Evolutionary conservation across 1,140 invertebrate species (phyloP), one percentile per base, ranked within the genome.

Genomic region (Sitophilus oryzae): DNA sequence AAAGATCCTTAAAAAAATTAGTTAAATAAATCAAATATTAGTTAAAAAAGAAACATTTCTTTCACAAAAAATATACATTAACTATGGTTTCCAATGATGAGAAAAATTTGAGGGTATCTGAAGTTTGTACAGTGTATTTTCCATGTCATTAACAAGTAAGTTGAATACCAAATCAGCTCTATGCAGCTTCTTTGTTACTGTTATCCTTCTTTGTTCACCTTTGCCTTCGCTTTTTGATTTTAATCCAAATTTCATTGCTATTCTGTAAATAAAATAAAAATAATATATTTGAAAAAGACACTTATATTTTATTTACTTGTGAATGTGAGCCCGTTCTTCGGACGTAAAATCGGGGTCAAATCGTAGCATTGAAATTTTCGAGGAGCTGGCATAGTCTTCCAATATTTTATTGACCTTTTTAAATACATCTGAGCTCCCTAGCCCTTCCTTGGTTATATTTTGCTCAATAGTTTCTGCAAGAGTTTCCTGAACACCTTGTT

Each of bases 191-290:
- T 59, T 63, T 14, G 51, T 63, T 8, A 63, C 35, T 9, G 61
- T 63, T 21, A 63, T 60, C 30, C 61, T 46, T 22, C 61, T 60
- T 5, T 50, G 11, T 2, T 60, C 52, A 10, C 56, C 56, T 9
- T 59, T 56, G 1, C 61, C 61, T 46, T 63, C 61, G 21, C 61
- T 63, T 47, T 63, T 63, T 6, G 58, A 60, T 49, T 56, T 63
- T 23, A 63, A 41, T 11, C 58, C 46, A 40, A 58, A 58, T 19
- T 59, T 60, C 14, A 25, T 14, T 4, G 61, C 61, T 14, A 59
- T 60, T 35, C 11, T 46, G 11, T 2, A 46, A 22, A 25, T 30
- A 46, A 23, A 46, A 23, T 46, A 14, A 22, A 23, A 20, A 20
- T 20, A 46, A 11, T 25, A n/a, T 14, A 16, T 46, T 2, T 46